A percentile compares a stretch with the other conserved stretches of the same genome.
These are phyloP conservation scores for Notospermus geniculatus DNA, from an alignment of 1,140 invertebrate genomes.

Conservation along the genomic window DNA sequence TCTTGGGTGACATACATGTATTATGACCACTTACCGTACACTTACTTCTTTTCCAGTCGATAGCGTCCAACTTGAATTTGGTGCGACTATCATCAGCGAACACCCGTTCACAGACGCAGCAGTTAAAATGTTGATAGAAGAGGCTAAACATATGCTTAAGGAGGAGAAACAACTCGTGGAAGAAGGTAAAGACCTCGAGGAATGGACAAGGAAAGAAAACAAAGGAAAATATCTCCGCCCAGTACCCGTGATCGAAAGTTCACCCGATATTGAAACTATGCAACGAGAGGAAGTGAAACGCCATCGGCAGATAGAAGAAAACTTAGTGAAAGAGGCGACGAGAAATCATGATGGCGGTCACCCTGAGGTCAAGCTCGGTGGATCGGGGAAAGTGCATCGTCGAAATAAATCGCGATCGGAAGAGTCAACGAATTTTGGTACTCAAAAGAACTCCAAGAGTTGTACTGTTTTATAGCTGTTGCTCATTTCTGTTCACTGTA, in stretches of 20 bases:
- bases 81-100: conserved; percentile 33
- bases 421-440: conserved; percentile 3
- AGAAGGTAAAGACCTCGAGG: conserved; percentile 31
- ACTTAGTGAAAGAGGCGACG: too few species aligned
- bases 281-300: neutral
- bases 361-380: too few species aligned
- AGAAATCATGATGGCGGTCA: too few species aligned
- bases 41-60: conserved; percentile 32
- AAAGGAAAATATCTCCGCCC: conserved; percentile 9
- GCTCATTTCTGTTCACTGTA: too few species aligned
- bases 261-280: neutral
- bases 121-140: conserved; percentile 28
- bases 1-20: too few species aligned
- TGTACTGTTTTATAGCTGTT: conserved; percentile 6
- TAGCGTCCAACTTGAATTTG: conserved; percentile 39
- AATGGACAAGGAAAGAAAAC: conserved; percentile 9
- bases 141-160: conserved; percentile 29
- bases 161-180: conserved; percentile 31
- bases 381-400: too few species aligned
- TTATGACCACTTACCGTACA: neutral
- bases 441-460: neutral
- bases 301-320: too few species aligned
- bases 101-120: conserved; percentile 32
- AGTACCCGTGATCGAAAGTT: neutral
- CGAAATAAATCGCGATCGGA: neutral